phyloP scores from a whole-genome alignment of 2,797 vertebrate species.

The Hemibagrus guttatus region DNA sequence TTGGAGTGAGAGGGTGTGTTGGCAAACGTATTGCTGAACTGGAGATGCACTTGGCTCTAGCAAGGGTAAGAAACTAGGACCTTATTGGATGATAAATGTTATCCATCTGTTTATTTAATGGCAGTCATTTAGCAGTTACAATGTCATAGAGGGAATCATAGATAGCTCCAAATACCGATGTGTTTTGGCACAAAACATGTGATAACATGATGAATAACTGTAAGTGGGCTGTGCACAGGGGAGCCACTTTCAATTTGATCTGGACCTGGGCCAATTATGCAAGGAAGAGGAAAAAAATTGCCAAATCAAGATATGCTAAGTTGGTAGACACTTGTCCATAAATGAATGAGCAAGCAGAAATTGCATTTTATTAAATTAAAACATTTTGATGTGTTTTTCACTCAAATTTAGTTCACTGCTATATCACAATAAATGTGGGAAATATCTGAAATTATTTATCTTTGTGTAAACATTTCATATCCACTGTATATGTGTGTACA shows the following conservation, averaged over 20 bases:
- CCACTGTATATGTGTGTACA: neutral
- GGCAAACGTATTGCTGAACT: constrained; percentile 79
- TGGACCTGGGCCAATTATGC: neutral
- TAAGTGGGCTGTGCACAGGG: neutral
- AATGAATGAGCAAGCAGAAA: neutral
- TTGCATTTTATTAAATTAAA: too few relatives aligned
- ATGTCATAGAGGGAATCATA: neutral
- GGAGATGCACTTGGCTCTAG: constrained; percentile 74
- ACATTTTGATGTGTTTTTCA: neutral
- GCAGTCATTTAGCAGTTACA: neutral
- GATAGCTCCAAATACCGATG: neutral
- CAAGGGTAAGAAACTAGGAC: constrained; percentile 62
- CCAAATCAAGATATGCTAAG: too few relatives aligned
- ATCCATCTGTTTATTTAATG: neutral
- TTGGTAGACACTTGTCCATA: too few relatives aligned
- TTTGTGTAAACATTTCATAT: neutral
- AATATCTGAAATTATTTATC: neutral
- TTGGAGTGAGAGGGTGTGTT: constrained; percentile 76
- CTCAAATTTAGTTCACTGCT: neutral
- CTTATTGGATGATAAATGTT: neutral
- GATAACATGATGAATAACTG: neutral
- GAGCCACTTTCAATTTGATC: neutral
- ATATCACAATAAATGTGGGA: neutral
- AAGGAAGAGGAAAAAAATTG: too few relatives aligned
- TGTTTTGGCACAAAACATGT: neutral